Conservation (phyloP, 2,888 invertebrate species). For the Galeruca laticollis region DNA sequence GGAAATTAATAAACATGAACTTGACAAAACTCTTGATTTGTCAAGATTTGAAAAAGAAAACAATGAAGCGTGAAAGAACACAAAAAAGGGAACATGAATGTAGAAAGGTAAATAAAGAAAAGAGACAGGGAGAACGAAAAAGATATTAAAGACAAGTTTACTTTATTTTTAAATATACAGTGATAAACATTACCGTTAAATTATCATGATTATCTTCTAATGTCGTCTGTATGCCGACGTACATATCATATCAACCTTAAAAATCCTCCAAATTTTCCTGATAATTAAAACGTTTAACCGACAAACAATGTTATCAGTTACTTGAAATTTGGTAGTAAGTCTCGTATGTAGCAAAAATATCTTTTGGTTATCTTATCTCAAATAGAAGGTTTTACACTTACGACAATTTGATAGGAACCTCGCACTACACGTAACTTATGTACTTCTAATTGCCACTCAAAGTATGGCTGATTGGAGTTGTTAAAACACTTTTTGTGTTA, state of each 20-base stretch:
- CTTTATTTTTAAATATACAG: too few species aligned
- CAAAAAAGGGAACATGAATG: too few species aligned
- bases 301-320: slow-evolving; percentile 10
- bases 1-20: too few species aligned
- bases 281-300: background rate
- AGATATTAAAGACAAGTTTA: background rate
- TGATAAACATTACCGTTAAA: background rate
- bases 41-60: background rate
- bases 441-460: too few species aligned
- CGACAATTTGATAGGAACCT: background rate
- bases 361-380: background rate
- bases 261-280: background rate
- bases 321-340: slow-evolving; percentile 1
- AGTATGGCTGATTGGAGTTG: too few species aligned
- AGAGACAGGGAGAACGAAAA: background rate
- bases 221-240: background rate
- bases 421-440: too few species aligned
- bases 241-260: background rate
- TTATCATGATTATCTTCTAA: background rate
- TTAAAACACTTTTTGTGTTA: too few species aligned
- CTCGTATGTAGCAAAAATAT: background rate
- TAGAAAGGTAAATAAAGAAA: background rate
- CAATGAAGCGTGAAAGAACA: background rate
- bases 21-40: too few species aligned
- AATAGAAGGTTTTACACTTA: background rate